phyloP scores from a whole-genome alignment of 2,797 vertebrate species.

The Ceryle rudis region DNA sequence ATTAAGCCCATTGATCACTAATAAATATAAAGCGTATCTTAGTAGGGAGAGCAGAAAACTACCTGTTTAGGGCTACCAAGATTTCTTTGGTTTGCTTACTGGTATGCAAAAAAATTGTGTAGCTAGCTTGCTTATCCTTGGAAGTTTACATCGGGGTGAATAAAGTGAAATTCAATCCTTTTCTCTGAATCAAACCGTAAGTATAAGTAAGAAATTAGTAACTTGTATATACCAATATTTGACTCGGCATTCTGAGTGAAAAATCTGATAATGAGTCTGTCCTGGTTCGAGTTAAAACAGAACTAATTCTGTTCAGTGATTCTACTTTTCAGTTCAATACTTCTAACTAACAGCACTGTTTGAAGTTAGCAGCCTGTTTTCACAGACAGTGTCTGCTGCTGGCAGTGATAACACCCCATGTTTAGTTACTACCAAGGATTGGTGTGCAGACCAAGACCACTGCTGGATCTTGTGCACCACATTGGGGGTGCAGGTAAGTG shows the following conservation, averaged over 20 bases:
- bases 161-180: not conserved
- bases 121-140: not conserved
- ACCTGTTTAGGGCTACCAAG: not conserved
- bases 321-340: too few species aligned
- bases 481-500: too few species aligned
- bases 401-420: too few species aligned
- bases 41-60: not conserved
- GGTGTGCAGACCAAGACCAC: too few species aligned
- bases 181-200: not conserved
- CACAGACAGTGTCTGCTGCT: too few species aligned
- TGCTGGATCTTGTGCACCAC: too few species aligned
- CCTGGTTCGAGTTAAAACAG: too few species aligned
- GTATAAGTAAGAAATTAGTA: not conserved
- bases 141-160: not conserved
- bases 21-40: not conserved
- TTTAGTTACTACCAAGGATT: too few species aligned
- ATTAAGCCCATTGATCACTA: not conserved
- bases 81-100: not conserved
- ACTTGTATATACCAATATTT: not conserved
- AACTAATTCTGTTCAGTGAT: too few species aligned
- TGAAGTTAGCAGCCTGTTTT: too few species aligned
- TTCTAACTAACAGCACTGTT: too few species aligned
- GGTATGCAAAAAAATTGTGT: not conserved
- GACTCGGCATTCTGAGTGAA: not conserved
- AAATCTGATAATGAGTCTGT: not conserved